phyloP scores from a whole-genome alignment of 2,113 vertebrate species.

The Illadopsis cleaveri region DNA sequence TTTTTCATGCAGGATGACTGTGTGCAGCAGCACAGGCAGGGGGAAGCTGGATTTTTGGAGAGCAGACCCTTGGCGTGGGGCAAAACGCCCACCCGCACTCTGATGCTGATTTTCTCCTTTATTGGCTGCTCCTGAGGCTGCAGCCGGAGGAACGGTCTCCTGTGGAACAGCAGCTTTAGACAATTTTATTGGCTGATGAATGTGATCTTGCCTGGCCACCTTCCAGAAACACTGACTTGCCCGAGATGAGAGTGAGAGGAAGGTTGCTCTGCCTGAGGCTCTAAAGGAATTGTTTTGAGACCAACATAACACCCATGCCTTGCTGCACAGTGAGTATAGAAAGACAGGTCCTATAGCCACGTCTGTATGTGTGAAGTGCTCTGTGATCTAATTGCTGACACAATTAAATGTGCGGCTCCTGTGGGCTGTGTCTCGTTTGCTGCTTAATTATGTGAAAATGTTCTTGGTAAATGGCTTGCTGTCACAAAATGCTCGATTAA shows the following conservation, averaged over 20 bases:
- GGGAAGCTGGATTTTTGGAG: neutral
- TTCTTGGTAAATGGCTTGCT: slow-evolving; percentile 24
- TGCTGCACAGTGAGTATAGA: slow-evolving; percentile 73
- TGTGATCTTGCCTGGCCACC: slow-evolving; percentile 66
- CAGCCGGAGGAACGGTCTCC: slow-evolving; percentile 42
- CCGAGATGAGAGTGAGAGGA: slow-evolving; percentile 53
- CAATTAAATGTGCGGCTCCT: slow-evolving; percentile 23
- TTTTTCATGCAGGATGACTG: neutral
- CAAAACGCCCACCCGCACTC: neutral
- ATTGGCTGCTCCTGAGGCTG: slow-evolving; percentile 56
- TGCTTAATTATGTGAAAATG: slow-evolving; percentile 47
- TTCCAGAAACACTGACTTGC: slow-evolving; percentile 60
- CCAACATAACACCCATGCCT: slow-evolving; percentile 51
- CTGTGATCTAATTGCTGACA: slow-evolving; percentile 1
- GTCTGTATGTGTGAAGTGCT: neutral
- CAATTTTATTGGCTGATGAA: slow-evolving; percentile 73
- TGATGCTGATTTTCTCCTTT: slow-evolving; percentile 34
- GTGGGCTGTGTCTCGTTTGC: neutral
- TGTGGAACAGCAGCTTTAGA: slow-evolving; percentile 62
- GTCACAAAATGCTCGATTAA: slow-evolving; percentile 43
- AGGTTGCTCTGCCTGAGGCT: slow-evolving; percentile 51
- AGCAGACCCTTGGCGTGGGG: neutral
- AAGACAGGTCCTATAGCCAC: neutral
- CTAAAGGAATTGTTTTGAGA: slow-evolving; percentile 30
- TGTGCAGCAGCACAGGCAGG: neutral